Conservation (phyloP, 2,797 vertebrate species). For the Sebastes trivittatus region DNA sequence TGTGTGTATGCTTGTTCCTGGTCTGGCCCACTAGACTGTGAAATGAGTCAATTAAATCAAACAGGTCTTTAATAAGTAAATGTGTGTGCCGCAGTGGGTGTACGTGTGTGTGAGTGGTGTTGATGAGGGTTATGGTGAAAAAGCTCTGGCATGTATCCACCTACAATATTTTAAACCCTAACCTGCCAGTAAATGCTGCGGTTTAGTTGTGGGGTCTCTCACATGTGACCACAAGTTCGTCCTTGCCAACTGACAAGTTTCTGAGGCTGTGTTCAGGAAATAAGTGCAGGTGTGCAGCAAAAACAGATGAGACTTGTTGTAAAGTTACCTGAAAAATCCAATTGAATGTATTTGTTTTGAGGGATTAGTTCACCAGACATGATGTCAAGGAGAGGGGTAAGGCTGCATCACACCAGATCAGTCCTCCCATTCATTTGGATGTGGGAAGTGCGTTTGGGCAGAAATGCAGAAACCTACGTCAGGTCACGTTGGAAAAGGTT, state of each 20-base stretch:
- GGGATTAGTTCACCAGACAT: not conserved
- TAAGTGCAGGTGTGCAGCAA: not conserved
- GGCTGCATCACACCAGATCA: not conserved
- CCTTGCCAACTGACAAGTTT: not conserved
- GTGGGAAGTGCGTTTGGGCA: not conserved
- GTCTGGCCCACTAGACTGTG: constrained; percentile 73
- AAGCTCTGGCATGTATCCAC: not conserved
- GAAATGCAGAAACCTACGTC: no score
- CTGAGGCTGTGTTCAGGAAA: not conserved
- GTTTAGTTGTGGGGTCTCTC: not conserved
- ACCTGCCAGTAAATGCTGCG: not conserved
- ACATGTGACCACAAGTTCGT: not conserved
- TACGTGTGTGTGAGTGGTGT: not conserved
- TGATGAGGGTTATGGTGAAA: not conserved
- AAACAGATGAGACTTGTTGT: not conserved
- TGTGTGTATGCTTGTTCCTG: constrained; percentile 23
- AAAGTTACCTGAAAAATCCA: not conserved
- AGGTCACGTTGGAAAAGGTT: no score
- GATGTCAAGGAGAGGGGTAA: not conserved
- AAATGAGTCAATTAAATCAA: constrained; percentile 80
- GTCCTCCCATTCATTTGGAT: not conserved
- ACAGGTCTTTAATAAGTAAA: constrained; percentile 74
- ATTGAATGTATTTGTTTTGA: not conserved
- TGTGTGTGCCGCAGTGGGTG: constrained; percentile 17
- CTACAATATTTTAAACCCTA: not conserved